Evolutionary conservation across 2,888 invertebrate species (phyloP).

Genomic region (Nemotelus nigrinus): DNA sequence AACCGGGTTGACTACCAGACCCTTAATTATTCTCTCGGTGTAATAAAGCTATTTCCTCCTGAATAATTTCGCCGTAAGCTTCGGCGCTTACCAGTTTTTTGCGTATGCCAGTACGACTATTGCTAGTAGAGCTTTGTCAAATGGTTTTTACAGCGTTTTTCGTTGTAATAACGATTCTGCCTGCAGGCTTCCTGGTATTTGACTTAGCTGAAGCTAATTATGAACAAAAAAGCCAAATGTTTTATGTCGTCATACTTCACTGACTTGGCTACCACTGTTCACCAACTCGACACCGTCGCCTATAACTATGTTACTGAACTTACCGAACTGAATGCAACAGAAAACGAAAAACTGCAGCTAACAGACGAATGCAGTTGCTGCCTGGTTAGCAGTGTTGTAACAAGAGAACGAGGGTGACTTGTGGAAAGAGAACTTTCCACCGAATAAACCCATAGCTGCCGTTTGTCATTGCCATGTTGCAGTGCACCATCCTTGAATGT

Average conservation of each 20-base stretch:
- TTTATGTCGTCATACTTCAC: slow-evolving; percentile 4
- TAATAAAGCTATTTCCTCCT: slow-evolving; percentile 44
- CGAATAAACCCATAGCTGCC: no score
- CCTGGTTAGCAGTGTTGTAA: no score
- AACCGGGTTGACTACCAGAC: slow-evolving; percentile 26
- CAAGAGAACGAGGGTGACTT: no score
- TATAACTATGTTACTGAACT: no score
- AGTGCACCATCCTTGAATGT: no score
- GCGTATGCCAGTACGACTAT: neutral
- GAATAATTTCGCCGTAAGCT: slow-evolving; percentile 43
- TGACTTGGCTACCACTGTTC: neutral
- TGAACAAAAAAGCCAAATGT: slow-evolving; percentile 17
- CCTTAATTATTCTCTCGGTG: slow-evolving; percentile 43
- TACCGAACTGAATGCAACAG: no score
- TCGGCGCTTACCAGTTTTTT: slow-evolving; percentile 14
- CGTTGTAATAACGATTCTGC: neutral
- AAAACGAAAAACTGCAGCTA: no score
- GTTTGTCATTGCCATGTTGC: no score
- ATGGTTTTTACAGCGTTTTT: slow-evolving; percentile 15
- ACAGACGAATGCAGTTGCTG: no score
- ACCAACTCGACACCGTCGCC: no score
- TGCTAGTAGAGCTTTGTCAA: slow-evolving; percentile 1
- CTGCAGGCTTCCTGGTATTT: slow-evolving; percentile 3
- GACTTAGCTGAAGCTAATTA: slow-evolving; percentile 17
- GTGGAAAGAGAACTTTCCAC: no score